Evolutionary conservation across 2,797 vertebrate genomes (phyloP), one percentile per base, ranked within the genome.

Genomic region (Cryptoblepharus egeriae): DNA sequence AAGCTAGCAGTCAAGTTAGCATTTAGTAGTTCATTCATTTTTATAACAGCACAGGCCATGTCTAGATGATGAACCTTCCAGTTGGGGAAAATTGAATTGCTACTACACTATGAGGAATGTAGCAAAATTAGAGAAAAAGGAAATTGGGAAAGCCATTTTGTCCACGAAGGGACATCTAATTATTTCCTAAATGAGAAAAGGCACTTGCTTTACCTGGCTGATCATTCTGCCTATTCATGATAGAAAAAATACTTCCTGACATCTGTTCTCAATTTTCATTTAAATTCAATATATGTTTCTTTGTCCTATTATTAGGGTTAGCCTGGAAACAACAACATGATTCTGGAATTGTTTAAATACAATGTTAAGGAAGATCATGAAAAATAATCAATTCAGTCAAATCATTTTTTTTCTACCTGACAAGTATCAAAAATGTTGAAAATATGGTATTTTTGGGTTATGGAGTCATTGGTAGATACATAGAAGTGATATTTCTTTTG

Each of bases 191-290:
- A 89, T 37, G 63, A 75, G 63, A 78, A 91, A 93, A 88, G 80
- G 72, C 67, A 88, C 89, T 92, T 85, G 82, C 85, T 75, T 80
- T 91, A 93, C 91, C 88, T 92, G 37, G 65, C 63, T 77, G 85
- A 80, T 84, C 85, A 91, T 88, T 77, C 67, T 85, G 87, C 32
- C 81, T 18, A 28, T 85, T 88, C 77, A 55, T 74, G 83, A 88
- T 70, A 83, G 85, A 16, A 88, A n/a, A 88, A 88, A 85, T 60
- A 35, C 45, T 87, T 91, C 87, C 84, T 91, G 84, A 90, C 94
- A 94, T 93, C 91, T 93, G 88, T 84, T 94, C 87, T 84, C 83
- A 86, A 93, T 94, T 94, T 94, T 90, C 84, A 57, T 93, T 82
- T 86, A 67, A 85, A 85, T 92, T 90, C 78, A 81, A 74, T 68